Conservation (phyloP, 37 sponge, comb jelly and placozoan genomes). For the Diacarnus erythraeanus region DNA sequence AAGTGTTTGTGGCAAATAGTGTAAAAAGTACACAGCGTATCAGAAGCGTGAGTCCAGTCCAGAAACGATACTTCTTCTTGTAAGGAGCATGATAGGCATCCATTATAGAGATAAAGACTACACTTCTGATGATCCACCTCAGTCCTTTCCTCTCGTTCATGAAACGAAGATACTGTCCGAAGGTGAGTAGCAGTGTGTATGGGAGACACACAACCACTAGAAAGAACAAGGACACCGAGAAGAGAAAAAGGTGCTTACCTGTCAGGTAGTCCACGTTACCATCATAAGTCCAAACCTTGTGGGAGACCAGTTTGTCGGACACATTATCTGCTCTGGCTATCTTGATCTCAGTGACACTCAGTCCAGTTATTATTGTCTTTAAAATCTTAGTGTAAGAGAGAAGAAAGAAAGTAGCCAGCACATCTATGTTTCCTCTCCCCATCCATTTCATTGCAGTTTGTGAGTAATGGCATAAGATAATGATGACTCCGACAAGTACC, state of each 20-base stretch:
- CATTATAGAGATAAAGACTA: neutral
- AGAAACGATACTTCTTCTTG: neutral
- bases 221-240: neutral
- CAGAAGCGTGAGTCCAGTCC: neutral
- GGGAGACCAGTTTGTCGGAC: neutral
- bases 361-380: neutral
- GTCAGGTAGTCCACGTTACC: slow-evolving; percentile 10
- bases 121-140: neutral
- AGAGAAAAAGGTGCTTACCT: neutral
- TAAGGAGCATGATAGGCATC: slow-evolving; percentile 8
- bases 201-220: neutral
- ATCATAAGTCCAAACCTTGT: slow-evolving; percentile 20
- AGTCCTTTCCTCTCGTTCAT: neutral
- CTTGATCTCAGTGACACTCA: neutral
- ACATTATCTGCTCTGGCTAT: neutral
- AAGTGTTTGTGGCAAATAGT: neutral
- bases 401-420: slow-evolving; percentile 10
- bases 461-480: neutral
- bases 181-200: slow-evolving; percentile 3
- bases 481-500: neutral
- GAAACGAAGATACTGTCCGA: neutral
- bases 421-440: neutral
- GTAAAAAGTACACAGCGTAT: neutral
- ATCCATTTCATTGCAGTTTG: neutral
- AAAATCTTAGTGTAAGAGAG: slow-evolving; percentile 9